A percentile compares a stretch with the other conserved stretches of the same genome.
Evolutionary conservation across 1,140 invertebrate genomes (phyloP).

Genomic region (Oreohelix idahoensis): DNA sequence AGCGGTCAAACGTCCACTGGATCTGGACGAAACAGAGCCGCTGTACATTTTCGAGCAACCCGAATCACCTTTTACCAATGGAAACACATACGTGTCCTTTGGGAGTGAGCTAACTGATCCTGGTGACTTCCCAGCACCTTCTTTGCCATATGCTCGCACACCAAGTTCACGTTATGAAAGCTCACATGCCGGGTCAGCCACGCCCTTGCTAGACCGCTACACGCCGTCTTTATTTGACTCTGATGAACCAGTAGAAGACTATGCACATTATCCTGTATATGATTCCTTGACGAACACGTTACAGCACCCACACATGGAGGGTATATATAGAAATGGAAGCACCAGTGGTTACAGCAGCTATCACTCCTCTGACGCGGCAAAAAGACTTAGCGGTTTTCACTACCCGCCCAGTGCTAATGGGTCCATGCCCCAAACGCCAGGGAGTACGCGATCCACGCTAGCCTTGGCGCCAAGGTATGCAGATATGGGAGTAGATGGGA

Average conservation of each 20-base stretch:
- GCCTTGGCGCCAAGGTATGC: slow-evolving; percentile 25
- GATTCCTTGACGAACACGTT: slow-evolving; percentile 41
- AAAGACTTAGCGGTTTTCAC: slow-evolving; percentile 35
- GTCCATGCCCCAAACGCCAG: slow-evolving; percentile 41
- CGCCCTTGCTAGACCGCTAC: slow-evolving; percentile 57
- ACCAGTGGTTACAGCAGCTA: slow-evolving; percentile 16
- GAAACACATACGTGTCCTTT: slow-evolving; percentile 63
- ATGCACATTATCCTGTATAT: slow-evolving; percentile 40
- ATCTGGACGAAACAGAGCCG: slow-evolving; percentile 35
- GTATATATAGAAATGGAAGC: background rate
- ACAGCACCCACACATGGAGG: slow-evolving; percentile 31
- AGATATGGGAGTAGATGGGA: background rate
- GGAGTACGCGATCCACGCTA: slow-evolving; percentile 39
- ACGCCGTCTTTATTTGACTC: slow-evolving; percentile 56
- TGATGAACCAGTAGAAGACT: slow-evolving; percentile 53
- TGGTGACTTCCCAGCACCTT: slow-evolving; percentile 34
- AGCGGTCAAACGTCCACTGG: slow-evolving; percentile 30
- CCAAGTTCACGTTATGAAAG: slow-evolving; percentile 40
- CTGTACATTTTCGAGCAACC: slow-evolving; percentile 44
- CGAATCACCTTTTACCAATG: slow-evolving; percentile 42
- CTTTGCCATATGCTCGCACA: slow-evolving; percentile 41
- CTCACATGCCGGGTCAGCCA: slow-evolving; percentile 60
- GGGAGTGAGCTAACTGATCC: slow-evolving; percentile 54
- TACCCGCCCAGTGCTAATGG: slow-evolving; percentile 36
- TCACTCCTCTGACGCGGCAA: background rate